Base-by-base conservation (phyloP, 92 coral and sea anemone species). In the Parazoanthus darwini region DNA sequence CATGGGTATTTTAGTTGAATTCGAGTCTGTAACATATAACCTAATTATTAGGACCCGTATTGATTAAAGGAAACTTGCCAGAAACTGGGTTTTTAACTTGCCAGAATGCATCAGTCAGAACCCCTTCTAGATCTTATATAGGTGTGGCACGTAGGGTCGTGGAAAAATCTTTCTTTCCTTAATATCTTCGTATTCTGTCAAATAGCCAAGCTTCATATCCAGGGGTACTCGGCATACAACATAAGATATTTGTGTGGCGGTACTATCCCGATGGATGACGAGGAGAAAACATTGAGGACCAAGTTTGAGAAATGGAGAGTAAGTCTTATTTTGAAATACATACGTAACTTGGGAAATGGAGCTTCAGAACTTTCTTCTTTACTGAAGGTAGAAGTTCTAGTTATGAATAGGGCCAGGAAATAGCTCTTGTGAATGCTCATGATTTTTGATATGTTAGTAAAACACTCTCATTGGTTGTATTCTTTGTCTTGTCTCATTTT, bases 231-330 rank as follows among this genome's bases (percentile, higher is more conserved):
- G 14, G 98, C 88, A 14, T 88, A 95, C 54, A 92, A 96, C n/a
- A 72, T 96, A 42, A 88, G 90, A 10, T 96, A 96, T 88, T 86
- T 96, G 77, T 92, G 87, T 68, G 86, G 90, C 23, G 89, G 96
- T 75, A 91, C 94, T 58, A 87, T 92, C 51, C 94, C 94, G 36
- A 82, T 73, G 26, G 92, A 88, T 79, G 90, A 82, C 72, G 93
- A 93, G 11, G 99, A 94, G 54, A 91, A 78, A 46, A 90, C 73
- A 8, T 82, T 92, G 63, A 85, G 86, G 89, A 81, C 90, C 54
- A 89, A 88, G 94, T 96, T 96, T 91, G 94, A 91, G 66, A 78
- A 66, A 80, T 96, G 98, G 98, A 93, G 98, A 90, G 99, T 96
- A 83, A 74, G 97, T 85, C 18, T 15, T 35, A 10, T n/a, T 48